Evolutionary conservation across 2,888 invertebrate genomes (phyloP).

Genomic region (Altica lythri): DNA sequence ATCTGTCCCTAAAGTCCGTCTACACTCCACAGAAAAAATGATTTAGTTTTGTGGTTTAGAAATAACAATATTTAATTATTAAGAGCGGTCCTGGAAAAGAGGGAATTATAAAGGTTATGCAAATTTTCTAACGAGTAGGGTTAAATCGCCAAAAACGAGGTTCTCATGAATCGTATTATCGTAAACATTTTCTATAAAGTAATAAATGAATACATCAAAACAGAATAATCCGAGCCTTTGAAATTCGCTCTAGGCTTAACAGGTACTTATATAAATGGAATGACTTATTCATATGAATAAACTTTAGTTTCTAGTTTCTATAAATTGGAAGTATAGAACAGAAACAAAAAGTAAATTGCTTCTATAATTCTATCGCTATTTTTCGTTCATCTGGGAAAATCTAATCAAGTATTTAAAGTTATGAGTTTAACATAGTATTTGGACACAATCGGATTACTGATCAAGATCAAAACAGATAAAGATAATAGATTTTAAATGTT

Average conservation of each 20-base stretch:
- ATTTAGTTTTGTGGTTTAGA: constrained; percentile 3
- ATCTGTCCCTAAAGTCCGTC: too few relatives aligned
- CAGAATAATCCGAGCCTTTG: constrained; percentile 15
- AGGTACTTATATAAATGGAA: too few relatives aligned
- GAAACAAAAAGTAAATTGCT: too few relatives aligned
- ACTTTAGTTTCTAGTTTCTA: too few relatives aligned
- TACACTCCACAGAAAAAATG: background rate
- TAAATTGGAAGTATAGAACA: too few relatives aligned
- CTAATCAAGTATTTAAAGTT: too few relatives aligned
- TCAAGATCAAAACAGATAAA: constrained; percentile 10
- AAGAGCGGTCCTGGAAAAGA: constrained; percentile 11
- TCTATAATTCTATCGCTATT: too few relatives aligned
- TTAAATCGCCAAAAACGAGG: constrained; percentile 28
- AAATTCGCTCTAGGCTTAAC: background rate
- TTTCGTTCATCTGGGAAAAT: too few relatives aligned
- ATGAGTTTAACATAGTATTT: too few relatives aligned
- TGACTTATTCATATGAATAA: too few relatives aligned
- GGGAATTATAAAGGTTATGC: constrained; percentile 33
- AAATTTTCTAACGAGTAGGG: constrained; percentile 29
- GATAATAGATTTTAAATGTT: constrained; percentile 20
- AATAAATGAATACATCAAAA: constrained; percentile 29
- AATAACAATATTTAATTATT: constrained; percentile 12
- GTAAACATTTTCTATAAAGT: constrained; percentile 26
- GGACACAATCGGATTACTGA: constrained; percentile 7
- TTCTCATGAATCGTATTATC: constrained; percentile 32